Evolutionary conservation across 1,140 invertebrate genomes (phyloP).

Genomic region (Forficula auricularia): DNA sequence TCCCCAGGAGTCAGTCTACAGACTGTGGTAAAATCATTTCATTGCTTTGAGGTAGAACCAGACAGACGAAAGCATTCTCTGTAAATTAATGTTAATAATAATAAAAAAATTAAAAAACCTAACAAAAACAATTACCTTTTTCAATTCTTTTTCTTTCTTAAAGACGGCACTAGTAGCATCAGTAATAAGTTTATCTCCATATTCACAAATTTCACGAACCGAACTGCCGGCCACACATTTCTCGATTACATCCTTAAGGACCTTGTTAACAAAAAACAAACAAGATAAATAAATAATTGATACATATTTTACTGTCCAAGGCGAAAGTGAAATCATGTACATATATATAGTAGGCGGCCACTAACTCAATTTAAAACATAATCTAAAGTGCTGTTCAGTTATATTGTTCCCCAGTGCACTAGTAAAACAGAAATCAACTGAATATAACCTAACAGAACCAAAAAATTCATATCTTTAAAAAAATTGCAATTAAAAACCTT

Average conservation of each 20-base stretch:
- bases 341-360: too few species aligned
- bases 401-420: too few species aligned
- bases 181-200: constrained; percentile 68
- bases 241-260: constrained; percentile 71
- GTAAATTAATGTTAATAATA: not conserved
- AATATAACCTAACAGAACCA: too few species aligned
- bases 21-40: too few species aligned
- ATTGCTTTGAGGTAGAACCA: too few species aligned
- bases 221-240: constrained; percentile 75
- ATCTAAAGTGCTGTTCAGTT: too few species aligned
- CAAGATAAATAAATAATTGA: constrained; percentile 12
- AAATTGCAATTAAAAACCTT: too few species aligned
- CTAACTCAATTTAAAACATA: too few species aligned
- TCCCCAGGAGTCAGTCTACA: too few species aligned
- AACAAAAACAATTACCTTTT: constrained; percentile 42
- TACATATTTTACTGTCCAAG: constrained; percentile 7
- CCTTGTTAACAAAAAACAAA: constrained; percentile 50
- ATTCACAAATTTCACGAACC: constrained; percentile 79
- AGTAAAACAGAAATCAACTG: too few species aligned
- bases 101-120: not conserved
- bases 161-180: constrained; percentile 94
- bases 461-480: too few species aligned
- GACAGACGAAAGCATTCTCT: too few species aligned
- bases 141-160: constrained; percentile 96
- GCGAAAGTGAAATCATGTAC: constrained; percentile 6